These are phyloP conservation scores for Acipenser ruthenus DNA, from an alignment of 2,797 vertebrate genomes.

Conservation along the genomic window DNA sequence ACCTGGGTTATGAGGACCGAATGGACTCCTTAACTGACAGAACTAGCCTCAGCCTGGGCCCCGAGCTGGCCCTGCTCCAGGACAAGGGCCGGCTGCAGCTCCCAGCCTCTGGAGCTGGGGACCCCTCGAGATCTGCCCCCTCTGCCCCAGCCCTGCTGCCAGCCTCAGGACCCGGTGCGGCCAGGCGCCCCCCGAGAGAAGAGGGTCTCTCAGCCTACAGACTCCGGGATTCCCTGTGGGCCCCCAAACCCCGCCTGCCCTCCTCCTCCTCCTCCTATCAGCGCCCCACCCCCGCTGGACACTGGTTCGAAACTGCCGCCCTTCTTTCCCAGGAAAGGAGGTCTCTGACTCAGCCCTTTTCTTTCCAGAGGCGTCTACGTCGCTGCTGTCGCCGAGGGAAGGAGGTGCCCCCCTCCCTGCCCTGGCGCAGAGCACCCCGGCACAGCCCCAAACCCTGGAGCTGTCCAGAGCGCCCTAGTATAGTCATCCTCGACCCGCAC, in stretches of 20 bases:
- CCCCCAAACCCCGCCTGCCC: constrained; percentile 35
- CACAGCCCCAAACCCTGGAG: constrained; percentile 37
- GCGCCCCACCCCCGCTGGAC: constrained; percentile 41
- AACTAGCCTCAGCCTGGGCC: constrained; percentile 86
- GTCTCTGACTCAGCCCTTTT: constrained; percentile 31
- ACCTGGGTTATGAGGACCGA: constrained; percentile 88
- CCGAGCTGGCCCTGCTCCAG: constrained; percentile 49
- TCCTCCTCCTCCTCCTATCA: constrained; percentile 27
- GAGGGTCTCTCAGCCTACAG: constrained; percentile 29
- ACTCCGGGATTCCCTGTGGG: constrained; percentile 8
- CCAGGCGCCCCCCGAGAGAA: constrained; percentile 25
- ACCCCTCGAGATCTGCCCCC: constrained; percentile 52
- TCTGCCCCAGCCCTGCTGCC: constrained; percentile 49
- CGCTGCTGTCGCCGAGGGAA: constrained; percentile 34
- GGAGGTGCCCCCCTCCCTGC: constrained; percentile 32
- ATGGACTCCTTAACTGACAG: constrained; percentile 97
- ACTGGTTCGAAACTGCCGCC: constrained; percentile 51
- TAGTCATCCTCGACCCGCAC: constrained; percentile 45
- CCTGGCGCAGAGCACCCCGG: constrained; percentile 19
- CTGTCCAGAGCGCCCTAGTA: constrained; percentile 41
- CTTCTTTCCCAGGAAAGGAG: constrained; percentile 45
- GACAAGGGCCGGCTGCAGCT: constrained; percentile 69
- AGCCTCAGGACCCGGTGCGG: constrained; percentile 10
- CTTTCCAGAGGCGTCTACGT: constrained; percentile 18
- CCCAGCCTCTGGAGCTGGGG: constrained; percentile 50